Evolutionary conservation across 2,888 invertebrate species (phyloP), one percentile per base, ranked within the genome.

Genomic region (Acleris laterana): DNA sequence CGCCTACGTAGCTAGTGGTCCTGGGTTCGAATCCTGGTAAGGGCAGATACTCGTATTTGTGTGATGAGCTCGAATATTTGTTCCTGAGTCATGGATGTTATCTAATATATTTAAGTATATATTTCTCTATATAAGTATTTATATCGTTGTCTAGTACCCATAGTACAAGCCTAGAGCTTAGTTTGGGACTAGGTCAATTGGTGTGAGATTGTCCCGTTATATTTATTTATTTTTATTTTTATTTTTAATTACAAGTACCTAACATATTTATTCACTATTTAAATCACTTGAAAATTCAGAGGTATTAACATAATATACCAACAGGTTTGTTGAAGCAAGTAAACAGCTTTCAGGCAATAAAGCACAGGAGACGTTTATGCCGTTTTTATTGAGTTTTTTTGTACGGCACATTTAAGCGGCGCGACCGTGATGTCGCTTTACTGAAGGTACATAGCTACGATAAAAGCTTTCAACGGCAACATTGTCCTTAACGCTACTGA

Each of bases 311-410:
- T n/a, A 49, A n/a, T 55, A n/a, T 55, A 38, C 53, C 55, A 42
- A 76, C 74, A 77, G 76, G 79, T 77, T 77, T 81, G 77, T 81
- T 80, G 75, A 75, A 78, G 75, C 74, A 73, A 79, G 74, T 72
- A 80, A 87, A 87, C 81, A 82, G 79, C 84, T 87, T 87, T 86
- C 87, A 74, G 79, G 83, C 83, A 83, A 89, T 89, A 88, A 89
- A 89, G 82, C 85, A 82, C 81, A 75, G 72, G 79, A 81, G 80
- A 80, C 81, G 76, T 81, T 85, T 80, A 81, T 75, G 78, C 71
- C 78, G 72, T 66, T 84, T 87, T 88, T 85, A 87, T 85, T 85
- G 84, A 82, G 82, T 80, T 83, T 84, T 87, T 87, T 87, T 80
- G 76, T 81, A 79, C 81, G 81, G 78, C 72, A 84, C 86, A 84